Conservation (phyloP, 2,113 vertebrate genomes). For the Mustelus asterias region DNA sequence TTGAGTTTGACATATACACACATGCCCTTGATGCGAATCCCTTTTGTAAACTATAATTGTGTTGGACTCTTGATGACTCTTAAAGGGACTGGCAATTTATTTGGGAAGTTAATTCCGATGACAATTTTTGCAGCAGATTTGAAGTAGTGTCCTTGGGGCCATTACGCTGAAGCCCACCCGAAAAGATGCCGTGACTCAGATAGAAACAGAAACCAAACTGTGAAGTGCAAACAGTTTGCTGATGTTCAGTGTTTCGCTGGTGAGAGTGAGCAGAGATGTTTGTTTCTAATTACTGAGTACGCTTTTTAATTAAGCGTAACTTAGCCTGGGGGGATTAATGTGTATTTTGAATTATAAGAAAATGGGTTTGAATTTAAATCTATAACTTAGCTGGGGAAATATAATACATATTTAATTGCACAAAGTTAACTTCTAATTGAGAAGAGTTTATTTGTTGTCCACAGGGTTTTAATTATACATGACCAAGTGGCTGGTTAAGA, state of each 20-base stretch:
- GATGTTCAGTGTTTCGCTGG: neutral
- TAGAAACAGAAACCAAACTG: neutral
- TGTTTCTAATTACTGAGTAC: neutral
- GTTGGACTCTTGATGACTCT: neutral
- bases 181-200: neutral
- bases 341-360: neutral
- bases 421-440: conserved; percentile 7
- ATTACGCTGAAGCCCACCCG: neutral
- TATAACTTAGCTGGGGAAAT: neutral
- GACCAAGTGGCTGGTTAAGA: neutral
- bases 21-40: too few relatives aligned
- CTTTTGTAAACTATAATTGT: too few relatives aligned
- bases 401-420: conserved; percentile 23
- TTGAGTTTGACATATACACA: too few relatives aligned
- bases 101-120: neutral
- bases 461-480: neutral
- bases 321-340: neutral
- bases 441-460: neutral
- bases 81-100: neutral
- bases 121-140: neutral
- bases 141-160: neutral
- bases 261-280: neutral
- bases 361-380: conserved; percentile 5
- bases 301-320: neutral
- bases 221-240: neutral